Evolutionary conservation across 2,888 invertebrate genomes (phyloP).

Genomic region (Plemyria rubiginata): DNA sequence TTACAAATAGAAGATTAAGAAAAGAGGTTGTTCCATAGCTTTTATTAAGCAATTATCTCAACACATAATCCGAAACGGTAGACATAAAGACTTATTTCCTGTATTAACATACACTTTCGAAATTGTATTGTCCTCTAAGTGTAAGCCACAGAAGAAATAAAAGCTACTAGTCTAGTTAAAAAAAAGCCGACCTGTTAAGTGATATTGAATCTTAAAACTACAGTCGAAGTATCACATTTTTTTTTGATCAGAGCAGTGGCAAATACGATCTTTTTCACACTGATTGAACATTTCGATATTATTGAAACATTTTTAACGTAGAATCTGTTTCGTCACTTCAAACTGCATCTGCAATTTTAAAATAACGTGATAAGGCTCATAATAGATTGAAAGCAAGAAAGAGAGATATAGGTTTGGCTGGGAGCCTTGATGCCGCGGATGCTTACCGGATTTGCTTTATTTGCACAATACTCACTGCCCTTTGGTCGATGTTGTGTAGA

Average conservation of each 20-base stretch:
- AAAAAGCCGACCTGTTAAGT: background rate
- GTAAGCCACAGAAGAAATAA: conserved; percentile 33
- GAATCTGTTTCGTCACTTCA: background rate
- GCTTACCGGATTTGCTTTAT: conserved; percentile 77
- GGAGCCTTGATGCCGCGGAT: conserved; percentile 58
- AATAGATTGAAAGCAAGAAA: background rate
- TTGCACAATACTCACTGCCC: conserved; percentile 73
- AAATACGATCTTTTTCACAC: background rate
- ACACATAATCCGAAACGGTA: conserved; percentile 7
- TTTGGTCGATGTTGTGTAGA: conserved; percentile 49
- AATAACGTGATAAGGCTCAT: background rate
- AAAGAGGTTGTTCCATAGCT: conserved; percentile 2
- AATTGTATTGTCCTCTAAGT: conserved; percentile 47
- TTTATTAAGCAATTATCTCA: conserved; percentile 9
- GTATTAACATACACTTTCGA: conserved; percentile 12
- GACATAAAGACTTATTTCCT: conserved; percentile 10
- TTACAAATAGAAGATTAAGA: too few relatives aligned
- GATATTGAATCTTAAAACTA: background rate
- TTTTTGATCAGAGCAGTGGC: background rate
- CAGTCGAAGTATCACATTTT: background rate
- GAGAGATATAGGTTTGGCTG: conserved; percentile 12
- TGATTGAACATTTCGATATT: background rate
- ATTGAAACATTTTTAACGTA: background rate
- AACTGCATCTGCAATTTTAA: background rate
- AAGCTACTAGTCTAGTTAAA: background rate